phyloP scores from a whole-genome alignment of 2,888 invertebrate species.

The Alsophila aescularia region DNA sequence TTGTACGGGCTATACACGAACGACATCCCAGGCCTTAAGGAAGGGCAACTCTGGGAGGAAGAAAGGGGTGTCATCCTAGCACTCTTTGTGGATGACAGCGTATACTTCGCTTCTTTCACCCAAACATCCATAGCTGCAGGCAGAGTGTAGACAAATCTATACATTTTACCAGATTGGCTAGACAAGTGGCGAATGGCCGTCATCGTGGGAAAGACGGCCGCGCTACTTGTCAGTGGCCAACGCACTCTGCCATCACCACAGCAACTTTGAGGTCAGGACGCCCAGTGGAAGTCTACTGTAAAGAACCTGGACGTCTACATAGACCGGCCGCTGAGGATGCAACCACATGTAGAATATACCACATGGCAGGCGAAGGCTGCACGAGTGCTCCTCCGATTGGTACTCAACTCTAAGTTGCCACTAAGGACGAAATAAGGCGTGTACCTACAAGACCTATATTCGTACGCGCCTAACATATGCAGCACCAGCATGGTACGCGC shows the following conservation, averaged over 20 bases:
- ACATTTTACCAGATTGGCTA: constrained; percentile 33
- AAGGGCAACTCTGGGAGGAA: not conserved
- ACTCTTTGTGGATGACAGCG: too few species aligned
- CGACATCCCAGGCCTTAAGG: constrained; percentile 29
- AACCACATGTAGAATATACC: constrained; percentile 18
- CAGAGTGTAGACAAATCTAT: constrained; percentile 7
- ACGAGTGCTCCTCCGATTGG: constrained; percentile 20
- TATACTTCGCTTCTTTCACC: not conserved
- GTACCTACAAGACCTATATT: constrained; percentile 34
- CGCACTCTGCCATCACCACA: too few species aligned
- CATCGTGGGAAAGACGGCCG: constrained; percentile 37
- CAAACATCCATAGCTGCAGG: not conserved
- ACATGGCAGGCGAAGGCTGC: constrained; percentile 12
- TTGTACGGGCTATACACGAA: constrained; percentile 34
- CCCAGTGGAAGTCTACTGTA: too few species aligned
- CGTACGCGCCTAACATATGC: constrained; percentile 29
- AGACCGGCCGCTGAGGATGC: constrained; percentile 32
- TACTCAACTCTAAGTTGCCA: constrained; percentile 31
- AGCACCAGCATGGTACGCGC: too few species aligned
- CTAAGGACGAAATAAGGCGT: constrained; percentile 30
- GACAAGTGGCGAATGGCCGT: constrained; percentile 27
- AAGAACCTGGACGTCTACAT: constrained; percentile 38
- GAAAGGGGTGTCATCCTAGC: too few species aligned
- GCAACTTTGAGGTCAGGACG: constrained; percentile 4
- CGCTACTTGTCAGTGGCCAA: too few species aligned